Evolutionary conservation across 1,140 invertebrate species (phyloP).

Genomic region (Drosophila saltans): DNA sequence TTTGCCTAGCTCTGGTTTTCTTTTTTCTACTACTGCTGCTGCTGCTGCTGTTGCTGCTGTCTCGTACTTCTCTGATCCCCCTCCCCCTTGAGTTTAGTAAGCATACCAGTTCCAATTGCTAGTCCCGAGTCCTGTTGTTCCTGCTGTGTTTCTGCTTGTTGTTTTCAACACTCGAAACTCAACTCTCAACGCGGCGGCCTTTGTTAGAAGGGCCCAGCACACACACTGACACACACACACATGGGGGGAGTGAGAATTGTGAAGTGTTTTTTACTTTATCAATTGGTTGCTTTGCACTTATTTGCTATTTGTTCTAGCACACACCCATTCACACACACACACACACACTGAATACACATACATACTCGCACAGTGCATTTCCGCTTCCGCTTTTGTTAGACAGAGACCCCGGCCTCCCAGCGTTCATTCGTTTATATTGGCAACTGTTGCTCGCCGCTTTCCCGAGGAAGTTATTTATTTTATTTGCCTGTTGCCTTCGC

Average conservation of each 20-base stretch:
- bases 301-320: constrained; percentile 77
- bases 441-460: constrained; percentile 69
- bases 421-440: constrained; percentile 39
- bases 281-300: constrained; percentile 82
- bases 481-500: constrained; percentile 61
- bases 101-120: constrained; percentile 14
- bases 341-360: constrained; percentile 5
- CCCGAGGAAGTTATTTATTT: constrained; percentile 78
- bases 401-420: constrained; percentile 11
- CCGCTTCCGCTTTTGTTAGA: constrained; percentile 74
- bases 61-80: background rate
- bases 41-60: background rate
- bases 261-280: constrained; percentile 81
- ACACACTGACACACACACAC: background rate
- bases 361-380: constrained; percentile 65
- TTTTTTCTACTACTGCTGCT: constrained; percentile 21
- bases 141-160: constrained; percentile 38
- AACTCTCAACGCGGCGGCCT: constrained; percentile 58
- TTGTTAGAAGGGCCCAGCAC: constrained; percentile 54
- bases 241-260: constrained; percentile 17
- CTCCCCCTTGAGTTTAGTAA: background rate
- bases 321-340: constrained; percentile 27
- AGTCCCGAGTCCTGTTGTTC: constrained; percentile 22
- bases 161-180: constrained; percentile 61
- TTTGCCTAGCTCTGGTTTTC: constrained; percentile 59